Evolutionary conservation across 1,140 invertebrate genomes (phyloP), one percentile per base, ranked within the genome.

Genomic region (Platyscapa corneri): DNA sequence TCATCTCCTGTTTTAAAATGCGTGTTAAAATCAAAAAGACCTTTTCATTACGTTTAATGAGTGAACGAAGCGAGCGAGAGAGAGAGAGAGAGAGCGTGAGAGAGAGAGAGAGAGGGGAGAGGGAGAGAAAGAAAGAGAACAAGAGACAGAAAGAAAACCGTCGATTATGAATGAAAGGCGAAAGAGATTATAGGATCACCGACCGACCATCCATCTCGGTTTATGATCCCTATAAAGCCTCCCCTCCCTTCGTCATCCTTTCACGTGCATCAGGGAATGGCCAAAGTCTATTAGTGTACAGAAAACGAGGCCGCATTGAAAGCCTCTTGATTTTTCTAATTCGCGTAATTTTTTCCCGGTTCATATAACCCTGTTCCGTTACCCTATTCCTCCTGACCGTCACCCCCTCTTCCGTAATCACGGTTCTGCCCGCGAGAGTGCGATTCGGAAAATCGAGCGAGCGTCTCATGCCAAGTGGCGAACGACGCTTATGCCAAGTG

Each of bases 361-460:
- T 39, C 10, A 76, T n/a, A 37, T 30, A 32, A 65, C 64, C 7
- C n/a, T 53, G n/a, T 30, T 56, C 5, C 27, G 60, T n/a, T 3
- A 18, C 27, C 60, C 10, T n/a, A 14, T 37, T 14, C 53, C 30
- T 10, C 8, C 34, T 39, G 53, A 20, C 49, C 34, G 7, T 37
- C 49, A n/a, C 53, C 30, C 46, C 53, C 46, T 30, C 42, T 3
- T 16, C 39, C 42, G 5, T 6, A n/a, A 75, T 75, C 39, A 49
- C 39, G 42, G n/a, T 30, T 46, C 74, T 32, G 30, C 12, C 42
- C 42, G 39, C 23, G 32, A 32, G 23, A 37, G n/a, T 27, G 23
- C 37, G 53, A 42, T 32, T n/a, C 76, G 84, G 78, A 39, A 83
- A 83, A 83, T 83, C 83, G 83, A 79, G 83, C 76, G 83, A 60